phyloP scores from a whole-genome alignment of 2,888 invertebrate genomes.

The Cheiracanthium punctorium region DNA sequence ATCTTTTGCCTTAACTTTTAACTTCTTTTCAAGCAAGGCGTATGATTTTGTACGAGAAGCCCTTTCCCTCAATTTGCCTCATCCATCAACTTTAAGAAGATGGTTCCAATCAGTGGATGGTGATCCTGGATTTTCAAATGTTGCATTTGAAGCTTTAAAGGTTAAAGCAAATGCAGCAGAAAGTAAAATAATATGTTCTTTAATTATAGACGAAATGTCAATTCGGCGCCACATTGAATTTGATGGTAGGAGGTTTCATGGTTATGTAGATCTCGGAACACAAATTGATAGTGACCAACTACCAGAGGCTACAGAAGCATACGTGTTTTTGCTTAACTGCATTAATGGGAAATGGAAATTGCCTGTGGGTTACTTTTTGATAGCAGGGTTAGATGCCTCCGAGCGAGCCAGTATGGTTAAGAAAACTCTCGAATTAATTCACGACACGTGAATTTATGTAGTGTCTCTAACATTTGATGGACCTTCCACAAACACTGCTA shows the following conservation, averaged over 20 bases:
- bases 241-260: background rate
- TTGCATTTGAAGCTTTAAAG: background rate
- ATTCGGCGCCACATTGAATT: background rate
- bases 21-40: too few relatives aligned
- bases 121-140: background rate
- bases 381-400: background rate
- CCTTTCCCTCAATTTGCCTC: too few relatives aligned
- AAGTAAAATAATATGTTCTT: background rate
- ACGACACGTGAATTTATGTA: background rate
- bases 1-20: too few relatives aligned
- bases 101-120: too few relatives aligned
- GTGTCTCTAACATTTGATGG: constrained; percentile 38
- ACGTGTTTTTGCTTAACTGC: background rate
- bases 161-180: background rate
- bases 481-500: background rate
- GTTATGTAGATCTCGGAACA: background rate
- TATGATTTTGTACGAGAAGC: too few relatives aligned
- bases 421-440: background rate
- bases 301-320: background rate
- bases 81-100: too few relatives aligned
- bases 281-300: background rate
- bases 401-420: background rate
- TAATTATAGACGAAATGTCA: constrained; percentile 15
- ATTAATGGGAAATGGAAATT: background rate
- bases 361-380: constrained; percentile 3